These are phyloP conservation scores for Cettia cetti DNA, from an alignment of 2,113 vertebrate species.

Conservation along the genomic window DNA sequence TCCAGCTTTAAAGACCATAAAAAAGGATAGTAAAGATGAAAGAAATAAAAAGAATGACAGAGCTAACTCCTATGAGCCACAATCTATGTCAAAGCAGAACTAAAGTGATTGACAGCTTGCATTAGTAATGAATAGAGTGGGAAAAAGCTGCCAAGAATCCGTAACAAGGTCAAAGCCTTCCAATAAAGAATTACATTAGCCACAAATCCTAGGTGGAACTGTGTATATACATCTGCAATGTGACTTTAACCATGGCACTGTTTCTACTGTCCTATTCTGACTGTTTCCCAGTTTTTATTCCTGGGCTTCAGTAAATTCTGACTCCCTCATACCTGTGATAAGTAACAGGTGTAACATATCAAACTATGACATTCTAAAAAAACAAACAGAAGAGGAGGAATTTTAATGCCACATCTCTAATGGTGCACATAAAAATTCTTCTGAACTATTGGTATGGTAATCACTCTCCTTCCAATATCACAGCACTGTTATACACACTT, in stretches of 20 bases:
- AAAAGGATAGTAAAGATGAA: slow-evolving; percentile 53
- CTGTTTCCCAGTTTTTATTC: neutral
- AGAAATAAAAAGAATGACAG: slow-evolving; percentile 57
- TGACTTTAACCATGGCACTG: neutral
- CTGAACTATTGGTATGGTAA: slow-evolving; percentile 49
- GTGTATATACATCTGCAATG: neutral
- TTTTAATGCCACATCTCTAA: slow-evolving; percentile 2
- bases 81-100: slow-evolving; percentile 53
- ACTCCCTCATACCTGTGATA: neutral
- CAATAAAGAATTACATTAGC: slow-evolving; percentile 55
- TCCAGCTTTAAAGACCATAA: slow-evolving; percentile 47
- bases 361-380: neutral
- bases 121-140: slow-evolving; percentile 57
- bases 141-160: slow-evolving; percentile 40
- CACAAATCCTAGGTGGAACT: slow-evolving; percentile 45
- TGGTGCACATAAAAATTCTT: slow-evolving; percentile 5
- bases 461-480: neutral
- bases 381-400: neutral
- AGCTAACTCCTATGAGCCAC: slow-evolving; percentile 24
- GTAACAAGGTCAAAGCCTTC: slow-evolving; percentile 53
- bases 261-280: neutral
- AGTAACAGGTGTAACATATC: neutral
- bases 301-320: neutral
- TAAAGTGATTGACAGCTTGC: slow-evolving; percentile 56
- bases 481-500: neutral